These are phyloP conservation scores for Trichopria drosophilae DNA, from an alignment of 2,888 invertebrate species.

Conservation along the genomic window DNA sequence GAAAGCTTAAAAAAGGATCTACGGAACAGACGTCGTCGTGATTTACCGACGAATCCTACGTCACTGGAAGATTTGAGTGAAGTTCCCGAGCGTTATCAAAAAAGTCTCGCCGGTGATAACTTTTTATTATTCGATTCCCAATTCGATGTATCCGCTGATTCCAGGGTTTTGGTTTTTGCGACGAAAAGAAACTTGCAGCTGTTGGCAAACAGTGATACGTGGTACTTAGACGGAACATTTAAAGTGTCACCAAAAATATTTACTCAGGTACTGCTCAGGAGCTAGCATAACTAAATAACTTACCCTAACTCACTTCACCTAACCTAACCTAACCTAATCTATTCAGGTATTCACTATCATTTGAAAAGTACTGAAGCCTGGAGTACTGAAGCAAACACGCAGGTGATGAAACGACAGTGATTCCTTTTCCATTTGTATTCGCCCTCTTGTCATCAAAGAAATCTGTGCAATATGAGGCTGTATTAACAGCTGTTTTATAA, in stretches of 20 bases:
- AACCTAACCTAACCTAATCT: no score
- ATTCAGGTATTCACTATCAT: no score
- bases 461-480: conserved; percentile 1
- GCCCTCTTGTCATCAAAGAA: no score
- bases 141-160: not conserved
- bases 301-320: no score
- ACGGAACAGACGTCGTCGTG: not conserved
- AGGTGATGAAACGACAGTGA: no score
- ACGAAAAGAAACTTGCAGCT: no score
- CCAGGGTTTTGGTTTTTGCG: no score
- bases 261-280: no score
- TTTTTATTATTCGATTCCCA: conserved; percentile 1
- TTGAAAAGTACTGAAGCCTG: no score
- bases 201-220: not conserved
- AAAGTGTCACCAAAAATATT: not conserved
- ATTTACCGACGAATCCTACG: not conserved
- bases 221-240: conserved; percentile 2
- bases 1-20: not conserved
- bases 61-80: not conserved
- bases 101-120: not conserved
- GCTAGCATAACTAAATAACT: no score
- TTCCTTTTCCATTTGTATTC: no score
- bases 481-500: not conserved
- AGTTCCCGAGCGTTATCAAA: not conserved
- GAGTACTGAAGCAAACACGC: no score